phyloP scores from a whole-genome alignment of 2,113 vertebrate species.

The Prietella phreatophila region DNA sequence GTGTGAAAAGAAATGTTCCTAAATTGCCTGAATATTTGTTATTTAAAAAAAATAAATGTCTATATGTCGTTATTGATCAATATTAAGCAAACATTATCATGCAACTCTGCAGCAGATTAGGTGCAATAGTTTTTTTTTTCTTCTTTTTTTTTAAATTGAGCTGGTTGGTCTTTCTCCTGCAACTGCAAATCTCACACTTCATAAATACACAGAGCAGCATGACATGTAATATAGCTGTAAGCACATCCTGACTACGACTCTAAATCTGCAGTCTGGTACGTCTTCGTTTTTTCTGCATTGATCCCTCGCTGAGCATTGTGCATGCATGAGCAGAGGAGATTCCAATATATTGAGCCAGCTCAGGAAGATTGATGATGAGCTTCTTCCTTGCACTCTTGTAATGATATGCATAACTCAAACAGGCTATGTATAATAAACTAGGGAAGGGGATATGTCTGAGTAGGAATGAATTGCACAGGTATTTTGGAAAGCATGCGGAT shows the following conservation, averaged over 20 bases:
- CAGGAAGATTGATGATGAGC: conserved; percentile 47
- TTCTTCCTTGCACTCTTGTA: conserved; percentile 26
- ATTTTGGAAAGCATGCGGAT: not conserved
- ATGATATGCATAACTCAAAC: conserved; percentile 41
- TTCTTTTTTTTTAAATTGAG: too few species aligned
- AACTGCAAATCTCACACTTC: not conserved
- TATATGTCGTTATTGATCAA: not conserved
- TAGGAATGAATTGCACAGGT: not conserved
- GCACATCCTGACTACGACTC: conserved; percentile 6
- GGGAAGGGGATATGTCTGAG: not conserved
- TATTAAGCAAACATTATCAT: not conserved
- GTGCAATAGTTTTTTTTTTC: not conserved
- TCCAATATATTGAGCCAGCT: conserved; percentile 42
- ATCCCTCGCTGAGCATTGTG: conserved; percentile 21
- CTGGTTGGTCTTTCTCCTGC: not conserved
- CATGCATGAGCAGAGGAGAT: conserved; percentile 43
- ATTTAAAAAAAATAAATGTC: not conserved
- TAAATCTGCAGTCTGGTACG: conserved; percentile 14
- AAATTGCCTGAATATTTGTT: not conserved
- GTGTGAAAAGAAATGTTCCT: not conserved
- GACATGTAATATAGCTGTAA: conserved; percentile 16
- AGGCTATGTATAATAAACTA: conserved; percentile 1
- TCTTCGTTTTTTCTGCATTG: not conserved
- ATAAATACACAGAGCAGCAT: not conserved
- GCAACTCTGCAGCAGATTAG: not conserved